Conservation (phyloP, 2,113 vertebrate species). For the Columba livia region DNA sequence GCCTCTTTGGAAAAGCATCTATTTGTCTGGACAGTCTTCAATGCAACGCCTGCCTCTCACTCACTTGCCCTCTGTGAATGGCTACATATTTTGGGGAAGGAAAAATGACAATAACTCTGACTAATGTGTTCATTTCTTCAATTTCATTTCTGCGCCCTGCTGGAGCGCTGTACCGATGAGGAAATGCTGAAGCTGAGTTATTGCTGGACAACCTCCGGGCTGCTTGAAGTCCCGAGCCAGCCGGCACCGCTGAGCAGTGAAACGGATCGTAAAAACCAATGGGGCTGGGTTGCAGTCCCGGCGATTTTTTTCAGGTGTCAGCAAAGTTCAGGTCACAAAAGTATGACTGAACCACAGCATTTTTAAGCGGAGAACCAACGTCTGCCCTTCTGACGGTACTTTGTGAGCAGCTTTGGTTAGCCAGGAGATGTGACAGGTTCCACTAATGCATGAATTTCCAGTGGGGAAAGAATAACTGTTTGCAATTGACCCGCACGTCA, state of each 20-base stretch:
- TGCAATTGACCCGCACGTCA: fast-evolving
- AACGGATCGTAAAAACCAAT: neutral
- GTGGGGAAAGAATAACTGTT: neutral
- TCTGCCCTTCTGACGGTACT: neutral
- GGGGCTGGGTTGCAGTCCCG: neutral
- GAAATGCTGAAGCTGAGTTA: conserved; percentile 26
- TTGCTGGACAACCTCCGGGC: conserved; percentile 5
- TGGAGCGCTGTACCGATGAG: neutral
- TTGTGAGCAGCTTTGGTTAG: neutral
- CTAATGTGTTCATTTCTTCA: neutral
- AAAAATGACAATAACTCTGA: conserved; percentile 19
- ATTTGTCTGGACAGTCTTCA: neutral
- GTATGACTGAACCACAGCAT: neutral
- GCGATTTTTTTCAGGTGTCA: conserved; percentile 37
- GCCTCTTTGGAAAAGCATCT: neutral
- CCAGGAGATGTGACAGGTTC: neutral
- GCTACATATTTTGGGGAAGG: neutral
- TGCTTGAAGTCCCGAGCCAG: conserved; percentile 19
- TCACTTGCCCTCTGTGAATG: neutral
- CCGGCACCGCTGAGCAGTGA: neutral
- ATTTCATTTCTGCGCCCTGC: neutral
- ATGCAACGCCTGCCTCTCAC: neutral
- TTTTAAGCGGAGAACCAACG: neutral
- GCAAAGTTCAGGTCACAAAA: conserved; percentile 54
- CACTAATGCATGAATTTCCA: neutral